These are phyloP conservation scores for Lepidocolaptes lacrymiger DNA, from an alignment of 2,797 vertebrate genomes.

Conservation along the genomic window DNA sequence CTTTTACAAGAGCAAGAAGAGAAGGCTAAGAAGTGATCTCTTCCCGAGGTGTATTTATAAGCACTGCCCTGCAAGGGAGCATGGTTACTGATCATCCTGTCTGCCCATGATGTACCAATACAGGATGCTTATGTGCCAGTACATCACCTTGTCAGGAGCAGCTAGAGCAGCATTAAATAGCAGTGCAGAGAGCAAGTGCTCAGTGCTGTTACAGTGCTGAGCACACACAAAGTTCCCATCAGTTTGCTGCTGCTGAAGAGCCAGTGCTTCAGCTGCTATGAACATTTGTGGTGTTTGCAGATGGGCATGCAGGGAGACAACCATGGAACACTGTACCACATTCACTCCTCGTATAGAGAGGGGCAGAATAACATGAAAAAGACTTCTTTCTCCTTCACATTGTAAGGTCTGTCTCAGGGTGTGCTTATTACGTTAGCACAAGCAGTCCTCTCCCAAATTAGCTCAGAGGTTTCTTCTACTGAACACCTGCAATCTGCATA, in stretches of 20 bases:
- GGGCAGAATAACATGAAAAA: background rate
- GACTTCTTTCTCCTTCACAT: background rate
- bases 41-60: background rate
- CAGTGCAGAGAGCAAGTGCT: background rate
- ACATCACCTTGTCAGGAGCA: background rate
- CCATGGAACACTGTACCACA: background rate
- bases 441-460: background rate
- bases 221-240: fast-evolving
- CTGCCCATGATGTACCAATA: background rate
- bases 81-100: background rate
- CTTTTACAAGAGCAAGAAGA: background rate
- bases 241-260: background rate
- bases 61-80: background rate
- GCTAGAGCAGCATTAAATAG: background rate
- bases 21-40: background rate
- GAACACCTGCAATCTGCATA: background rate
- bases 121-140: background rate
- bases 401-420: background rate
- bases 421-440: background rate
- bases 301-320: background rate
- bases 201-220: background rate
- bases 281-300: background rate
- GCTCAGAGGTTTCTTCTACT: background rate
- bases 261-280: background rate
- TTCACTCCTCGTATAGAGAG: fast-evolving